These are phyloP conservation scores for Acronicta alni DNA, from an alignment of 2,888 invertebrate genomes.

Conservation along the genomic window DNA sequence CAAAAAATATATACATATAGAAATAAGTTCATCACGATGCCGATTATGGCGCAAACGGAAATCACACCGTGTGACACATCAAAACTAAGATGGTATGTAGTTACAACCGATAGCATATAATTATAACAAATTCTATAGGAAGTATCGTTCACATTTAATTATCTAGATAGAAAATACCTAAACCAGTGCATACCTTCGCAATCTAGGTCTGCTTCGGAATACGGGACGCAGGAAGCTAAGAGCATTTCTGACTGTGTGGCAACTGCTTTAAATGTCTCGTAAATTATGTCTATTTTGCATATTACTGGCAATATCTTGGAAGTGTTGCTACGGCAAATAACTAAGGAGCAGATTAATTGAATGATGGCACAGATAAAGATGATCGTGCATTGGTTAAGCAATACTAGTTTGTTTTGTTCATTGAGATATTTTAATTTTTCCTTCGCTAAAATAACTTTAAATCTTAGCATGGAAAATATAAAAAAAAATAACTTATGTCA, in stretches of 20 bases:
- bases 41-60: not conserved
- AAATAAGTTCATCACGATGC: too few species aligned
- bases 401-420: not conserved
- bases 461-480: too few species aligned
- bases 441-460: too few species aligned
- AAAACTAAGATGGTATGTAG: slow-evolving; percentile 8
- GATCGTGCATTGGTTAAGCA: not conserved
- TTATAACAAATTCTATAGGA: slow-evolving; percentile 42
- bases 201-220: slow-evolving; percentile 17
- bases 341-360: slow-evolving; percentile 23
- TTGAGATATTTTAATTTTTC: not conserved
- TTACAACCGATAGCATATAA: slow-evolving; percentile 11
- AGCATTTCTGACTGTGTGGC: slow-evolving; percentile 36
- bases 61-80: not conserved
- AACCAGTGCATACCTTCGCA: slow-evolving; percentile 47
- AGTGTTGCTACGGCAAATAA: slow-evolving; percentile 36
- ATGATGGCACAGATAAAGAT: slow-evolving; percentile 34
- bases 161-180: slow-evolving; percentile 48
- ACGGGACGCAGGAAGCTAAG: slow-evolving; percentile 50
- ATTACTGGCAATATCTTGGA: slow-evolving; percentile 39
- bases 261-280: slow-evolving; percentile 40
- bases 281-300: slow-evolving; percentile 48
- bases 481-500: too few species aligned
- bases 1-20: too few species aligned
- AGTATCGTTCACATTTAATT: slow-evolving; percentile 43